These are phyloP conservation scores for Cetonia aurata DNA, from an alignment of 2,888 invertebrate genomes.

Conservation along the genomic window DNA sequence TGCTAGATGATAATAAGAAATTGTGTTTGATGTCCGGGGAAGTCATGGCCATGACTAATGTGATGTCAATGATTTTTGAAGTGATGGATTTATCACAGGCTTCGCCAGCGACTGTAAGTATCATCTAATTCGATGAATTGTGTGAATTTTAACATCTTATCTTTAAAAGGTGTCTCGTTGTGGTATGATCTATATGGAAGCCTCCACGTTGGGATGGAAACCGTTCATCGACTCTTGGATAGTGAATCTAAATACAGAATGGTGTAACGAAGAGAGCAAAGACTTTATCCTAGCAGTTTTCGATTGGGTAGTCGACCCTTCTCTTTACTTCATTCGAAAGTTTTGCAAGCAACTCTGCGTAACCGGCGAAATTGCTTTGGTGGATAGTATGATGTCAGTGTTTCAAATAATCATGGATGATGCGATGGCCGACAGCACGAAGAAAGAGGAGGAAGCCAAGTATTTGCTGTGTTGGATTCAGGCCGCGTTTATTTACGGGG, in stretches of 20 bases:
- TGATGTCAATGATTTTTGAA: constrained; percentile 91
- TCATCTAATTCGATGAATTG: neutral
- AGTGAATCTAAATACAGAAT: constrained; percentile 72
- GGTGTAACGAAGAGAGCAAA: constrained; percentile 77
- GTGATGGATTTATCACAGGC: constrained; percentile 88
- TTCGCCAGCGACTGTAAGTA: constrained; percentile 83
- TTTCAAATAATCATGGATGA: constrained; percentile 84
- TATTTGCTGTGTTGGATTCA: constrained; percentile 80
- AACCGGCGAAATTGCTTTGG: constrained; percentile 80
- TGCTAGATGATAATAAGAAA: constrained; percentile 89
- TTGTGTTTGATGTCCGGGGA: constrained; percentile 89
- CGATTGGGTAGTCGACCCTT: constrained; percentile 85
- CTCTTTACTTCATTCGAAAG: constrained; percentile 79
- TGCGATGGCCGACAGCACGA: constrained; percentile 72
- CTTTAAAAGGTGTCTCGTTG: constrained; percentile 75
- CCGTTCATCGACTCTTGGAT: constrained; percentile 88
- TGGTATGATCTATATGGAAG: constrained; percentile 93
- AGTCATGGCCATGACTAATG: constrained; percentile 83
- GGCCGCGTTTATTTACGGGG: constrained; percentile 79
- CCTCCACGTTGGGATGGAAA: constrained; percentile 84
- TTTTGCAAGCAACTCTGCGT: constrained; percentile 75
- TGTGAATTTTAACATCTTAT: neutral
- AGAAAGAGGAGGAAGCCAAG: constrained; percentile 74
- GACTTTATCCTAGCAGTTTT: constrained; percentile 74
- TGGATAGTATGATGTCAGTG: constrained; percentile 79